Evolutionary conservation across 2,888 invertebrate genomes (phyloP).

Genomic region (Ophion obscuratus): DNA sequence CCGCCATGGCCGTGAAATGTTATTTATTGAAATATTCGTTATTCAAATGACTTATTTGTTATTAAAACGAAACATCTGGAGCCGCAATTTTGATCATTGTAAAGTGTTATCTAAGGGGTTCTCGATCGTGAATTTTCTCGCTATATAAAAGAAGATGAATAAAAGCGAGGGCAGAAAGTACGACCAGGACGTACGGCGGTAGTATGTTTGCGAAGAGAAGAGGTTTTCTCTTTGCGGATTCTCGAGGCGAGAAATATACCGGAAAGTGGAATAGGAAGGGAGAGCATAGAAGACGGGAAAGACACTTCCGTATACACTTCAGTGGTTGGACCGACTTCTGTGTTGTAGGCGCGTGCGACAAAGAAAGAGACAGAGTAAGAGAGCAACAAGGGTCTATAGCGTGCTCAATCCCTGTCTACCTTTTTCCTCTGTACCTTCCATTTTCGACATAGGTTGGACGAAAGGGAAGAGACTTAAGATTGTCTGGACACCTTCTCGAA

Average conservation of each 20-base stretch:
- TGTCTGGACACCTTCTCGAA: conserved; percentile 11
- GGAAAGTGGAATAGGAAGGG: conserved; percentile 44
- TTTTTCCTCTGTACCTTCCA: conserved; percentile 6
- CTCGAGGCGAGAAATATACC: conserved; percentile 46
- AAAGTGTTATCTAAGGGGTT: conserved; percentile 6
- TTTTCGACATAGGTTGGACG: conserved; percentile 24
- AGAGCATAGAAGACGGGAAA: conserved; percentile 33
- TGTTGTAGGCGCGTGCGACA: neutral
- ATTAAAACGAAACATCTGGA: neutral
- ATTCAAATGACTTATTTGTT: neutral
- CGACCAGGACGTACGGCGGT: neutral
- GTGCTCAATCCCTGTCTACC: conserved; percentile 6
- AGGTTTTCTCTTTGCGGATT: conserved; percentile 31
- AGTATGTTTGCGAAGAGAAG: conserved; percentile 9
- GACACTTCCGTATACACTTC: conserved; percentile 45
- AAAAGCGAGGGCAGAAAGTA: conserved; percentile 4
- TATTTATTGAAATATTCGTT: too few species aligned
- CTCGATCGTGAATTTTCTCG: neutral
- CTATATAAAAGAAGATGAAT: neutral
- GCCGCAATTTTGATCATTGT: neutral
- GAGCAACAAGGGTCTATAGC: conserved; percentile 5
- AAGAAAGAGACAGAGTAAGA: neutral
- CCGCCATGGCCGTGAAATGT: too few species aligned
- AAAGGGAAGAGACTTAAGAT: conserved; percentile 38
- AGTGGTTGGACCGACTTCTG: conserved; percentile 5